Percentiles rank a stretch among this genome's conserved stretches.
Evolutionary conservation across 2,888 invertebrate genomes (phyloP).

Genomic region (Lydus trimaculatus): DNA sequence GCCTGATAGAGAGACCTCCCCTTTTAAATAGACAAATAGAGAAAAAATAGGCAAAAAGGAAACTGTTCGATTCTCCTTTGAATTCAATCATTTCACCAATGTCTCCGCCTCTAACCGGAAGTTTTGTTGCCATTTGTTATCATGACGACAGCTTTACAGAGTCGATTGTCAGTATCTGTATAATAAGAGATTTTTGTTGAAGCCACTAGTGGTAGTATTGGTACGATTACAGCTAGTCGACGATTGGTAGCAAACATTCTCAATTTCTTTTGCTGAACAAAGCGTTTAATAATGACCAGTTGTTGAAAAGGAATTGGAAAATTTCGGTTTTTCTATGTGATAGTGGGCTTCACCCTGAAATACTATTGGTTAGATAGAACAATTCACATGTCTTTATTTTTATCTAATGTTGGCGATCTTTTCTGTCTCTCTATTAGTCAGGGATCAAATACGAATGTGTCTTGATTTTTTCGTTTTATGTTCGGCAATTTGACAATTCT

Average conservation of each 20-base stretch:
- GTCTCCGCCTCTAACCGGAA: constrained; percentile 51
- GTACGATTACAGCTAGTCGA: constrained; percentile 42
- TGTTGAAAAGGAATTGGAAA: constrained; percentile 45
- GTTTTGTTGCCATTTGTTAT: constrained; percentile 55
- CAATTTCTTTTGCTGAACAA: constrained; percentile 59
- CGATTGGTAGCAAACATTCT: constrained; percentile 44
- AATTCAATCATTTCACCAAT: constrained; percentile 51
- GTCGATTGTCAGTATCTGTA: constrained; percentile 54
- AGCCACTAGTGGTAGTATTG: not conserved
- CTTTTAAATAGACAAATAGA: constrained; percentile 7
- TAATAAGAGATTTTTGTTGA: constrained; percentile 55
- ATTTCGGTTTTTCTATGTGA: constrained; percentile 46
- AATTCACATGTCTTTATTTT: constrained; percentile 46
- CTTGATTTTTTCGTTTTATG: constrained; percentile 37
- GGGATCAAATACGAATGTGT: constrained; percentile 2
- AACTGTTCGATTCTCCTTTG: constrained; percentile 49
- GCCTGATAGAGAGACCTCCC: constrained; percentile 22
- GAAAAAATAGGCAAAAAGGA: constrained; percentile 35
- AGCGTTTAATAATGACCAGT: constrained; percentile 61
- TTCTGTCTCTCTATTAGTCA: constrained; percentile 11
- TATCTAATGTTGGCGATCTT: constrained; percentile 30
- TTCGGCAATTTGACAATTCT: constrained; percentile 50
- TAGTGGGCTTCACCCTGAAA: constrained; percentile 38
- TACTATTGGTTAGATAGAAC: constrained; percentile 45
- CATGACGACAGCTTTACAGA: constrained; percentile 51